Base-by-base conservation (phyloP, 2,888 invertebrate genomes). In the Gymnoscelis rufifasciata region DNA sequence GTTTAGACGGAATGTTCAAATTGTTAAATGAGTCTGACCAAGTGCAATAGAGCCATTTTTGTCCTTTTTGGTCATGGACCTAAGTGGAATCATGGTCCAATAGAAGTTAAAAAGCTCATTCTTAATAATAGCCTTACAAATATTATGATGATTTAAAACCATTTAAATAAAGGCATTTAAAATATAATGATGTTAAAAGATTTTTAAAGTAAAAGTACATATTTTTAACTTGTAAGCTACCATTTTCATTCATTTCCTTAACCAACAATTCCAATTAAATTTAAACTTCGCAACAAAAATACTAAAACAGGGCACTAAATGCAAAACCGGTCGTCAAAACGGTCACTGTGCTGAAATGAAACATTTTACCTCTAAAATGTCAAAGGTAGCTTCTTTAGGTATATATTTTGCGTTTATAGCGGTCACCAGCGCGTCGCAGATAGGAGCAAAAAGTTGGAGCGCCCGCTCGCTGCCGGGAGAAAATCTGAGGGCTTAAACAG, bases 401-500 rank as follows among this genome's bases (percentile, higher is more conserved):
- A 84, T 87, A 84, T 83, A 86, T 88, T 88, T 88, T 84, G 83
- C 83, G 83, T 84, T 83, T 82, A 83, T 82, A 80, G 83, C 78
- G 86, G 86, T 81, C 84, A 84, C 69, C 76, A 75, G 73, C 77
- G 77, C 78, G 73, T 75, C 69, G 75, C 47, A 66, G 74, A 75
- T 71, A 78, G 67, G 75, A 83, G 74, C 74, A 86, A 87, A 87
- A 86, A 83, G 64, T 62, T 61, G 65, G 62, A 67, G 68, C 74
- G 68, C 71, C 72, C 76, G 76, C 73, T 75, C 78, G 74, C 79
- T 75, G 82, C 78, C 76, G 79, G 60, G 84, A 83, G 84, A 79
- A 86, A 86, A 87, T 87, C 88, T 84, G 83, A 80, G 87, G 81
- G 88, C 84, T 88, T 88, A 88, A 86, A 88, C 83, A 88, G 82